Base-by-base conservation (phyloP, 2,113 vertebrate genomes). In the Zapornia atra region DNA sequence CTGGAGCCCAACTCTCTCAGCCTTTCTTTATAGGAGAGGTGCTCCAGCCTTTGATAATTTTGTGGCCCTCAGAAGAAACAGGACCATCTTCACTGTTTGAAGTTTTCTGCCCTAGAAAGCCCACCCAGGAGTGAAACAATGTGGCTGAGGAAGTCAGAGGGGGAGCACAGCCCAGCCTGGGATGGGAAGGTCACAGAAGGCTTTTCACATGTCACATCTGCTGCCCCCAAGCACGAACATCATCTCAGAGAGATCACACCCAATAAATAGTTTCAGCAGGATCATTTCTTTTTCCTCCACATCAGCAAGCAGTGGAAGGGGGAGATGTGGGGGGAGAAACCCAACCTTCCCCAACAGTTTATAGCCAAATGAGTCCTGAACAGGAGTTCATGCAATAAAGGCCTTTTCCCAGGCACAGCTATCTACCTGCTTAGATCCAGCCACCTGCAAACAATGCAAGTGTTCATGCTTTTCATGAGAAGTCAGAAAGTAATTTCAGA, bases 101-200 rank as follows among this genome's bases (percentile, higher is more conserved):
- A 75, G 18, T 11, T 38, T 75, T 9, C 15, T n/a, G 12, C 18
- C 3, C 1, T 5, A 42, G 28, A 42, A 61, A 68, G 53, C 10
- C 48, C 5, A 5, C 0, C 0, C 0, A 5, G 1, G 3, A 72
- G 18, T 0, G 0, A 51, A 82, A 40, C 16, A 6, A 19, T 12
- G 11, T 16, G 22, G 15, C 0, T 57, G 57, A 80, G 59, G 50
- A 89, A 60, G 71, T 0, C 16, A 15, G 38, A 90, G 29, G 9
- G 26, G 36, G 11, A 86, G 12, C 5, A 3, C 40, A 91, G 53
- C 60, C 78, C 69, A 78, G 21, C 7, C 60, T 53, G 50, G 42
- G 60, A 61, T n/a, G 16, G 31, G 61, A 76, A 89, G 9, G 28
- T 40, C 72, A 59, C 40, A 79, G 34, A 15, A 70, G 8, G 11